phyloP scores from a whole-genome alignment of 2,113 vertebrate species.

The Bos indicus region DNA sequence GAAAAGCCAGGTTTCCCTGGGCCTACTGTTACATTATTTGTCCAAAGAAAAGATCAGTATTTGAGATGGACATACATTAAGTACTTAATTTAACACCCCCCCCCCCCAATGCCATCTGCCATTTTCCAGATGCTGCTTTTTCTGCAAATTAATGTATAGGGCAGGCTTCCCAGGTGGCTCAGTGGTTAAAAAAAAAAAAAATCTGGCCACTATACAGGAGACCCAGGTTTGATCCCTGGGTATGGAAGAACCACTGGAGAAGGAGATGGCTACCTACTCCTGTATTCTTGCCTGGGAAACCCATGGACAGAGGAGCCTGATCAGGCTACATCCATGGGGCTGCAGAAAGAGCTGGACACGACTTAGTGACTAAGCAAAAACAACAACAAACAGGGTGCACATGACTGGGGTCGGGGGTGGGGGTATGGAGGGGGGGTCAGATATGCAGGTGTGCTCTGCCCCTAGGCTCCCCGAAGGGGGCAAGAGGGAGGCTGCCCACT shows the following conservation, averaged over 20 bases:
- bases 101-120: fast-evolving
- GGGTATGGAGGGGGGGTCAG: fast-evolving
- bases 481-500: not conserved
- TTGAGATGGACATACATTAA: not conserved
- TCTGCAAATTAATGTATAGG: not conserved
- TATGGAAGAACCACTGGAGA: not conserved
- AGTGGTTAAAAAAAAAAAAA: not conserved
- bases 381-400: not conserved
- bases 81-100: not conserved
- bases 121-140: not conserved
- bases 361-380: not conserved
- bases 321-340: not conserved
- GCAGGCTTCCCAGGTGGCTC: not conserved
- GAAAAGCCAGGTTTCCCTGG: not conserved
- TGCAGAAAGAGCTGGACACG: not conserved
- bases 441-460: too few species aligned
- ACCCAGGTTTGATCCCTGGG: not conserved
- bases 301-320: not conserved
- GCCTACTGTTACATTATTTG: not conserved
- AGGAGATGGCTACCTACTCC: not conserved
- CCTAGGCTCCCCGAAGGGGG: not conserved
- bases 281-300: not conserved
- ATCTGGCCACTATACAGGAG: not conserved
- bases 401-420: not conserved
- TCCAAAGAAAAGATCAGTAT: not conserved